Percentiles rank a stretch among this genome's conserved stretches.
Evolutionary conservation across 2,797 vertebrate species (phyloP).

Genomic region (Darevskia mixta): DNA sequence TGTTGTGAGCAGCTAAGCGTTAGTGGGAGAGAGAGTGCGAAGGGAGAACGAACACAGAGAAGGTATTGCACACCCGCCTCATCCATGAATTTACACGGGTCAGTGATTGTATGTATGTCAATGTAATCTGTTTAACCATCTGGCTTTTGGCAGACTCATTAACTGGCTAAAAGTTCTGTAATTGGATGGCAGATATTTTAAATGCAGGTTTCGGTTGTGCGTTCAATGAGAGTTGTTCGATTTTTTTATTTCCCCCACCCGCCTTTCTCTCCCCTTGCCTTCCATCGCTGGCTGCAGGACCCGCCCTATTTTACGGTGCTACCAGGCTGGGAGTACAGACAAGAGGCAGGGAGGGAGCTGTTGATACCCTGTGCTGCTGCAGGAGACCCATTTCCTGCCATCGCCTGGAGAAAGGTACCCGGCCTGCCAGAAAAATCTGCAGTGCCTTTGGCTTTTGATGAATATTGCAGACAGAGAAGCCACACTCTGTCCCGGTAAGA

Average conservation of each 20-base stretch:
- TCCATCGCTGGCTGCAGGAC: conserved; percentile 81
- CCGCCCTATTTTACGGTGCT: conserved; percentile 99
- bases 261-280: background rate
- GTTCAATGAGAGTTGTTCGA: background rate
- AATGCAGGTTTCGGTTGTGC: background rate
- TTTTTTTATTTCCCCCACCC: background rate
- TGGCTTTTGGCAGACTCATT: background rate
- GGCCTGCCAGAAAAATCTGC: conserved; percentile 78
- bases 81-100: background rate
- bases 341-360: conserved; percentile 98
- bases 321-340: conserved; percentile 99
- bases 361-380: conserved; percentile 98
- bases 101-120: background rate
- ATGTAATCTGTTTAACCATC: background rate
- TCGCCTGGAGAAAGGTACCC: conserved; percentile 97
- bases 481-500: conserved; percentile 77
- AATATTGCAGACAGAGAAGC: conserved; percentile 77
- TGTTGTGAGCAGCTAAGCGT: no score
- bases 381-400: conserved; percentile 97
- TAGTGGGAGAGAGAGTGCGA: background rate
- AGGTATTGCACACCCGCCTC: background rate
- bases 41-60: background rate
- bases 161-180: conserved; percentile 4
- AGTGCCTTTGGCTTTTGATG: conserved; percentile 79
- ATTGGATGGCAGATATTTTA: background rate